Base-by-base conservation (phyloP, 1,140 invertebrate species). In the Tribolium castaneum region DNA sequence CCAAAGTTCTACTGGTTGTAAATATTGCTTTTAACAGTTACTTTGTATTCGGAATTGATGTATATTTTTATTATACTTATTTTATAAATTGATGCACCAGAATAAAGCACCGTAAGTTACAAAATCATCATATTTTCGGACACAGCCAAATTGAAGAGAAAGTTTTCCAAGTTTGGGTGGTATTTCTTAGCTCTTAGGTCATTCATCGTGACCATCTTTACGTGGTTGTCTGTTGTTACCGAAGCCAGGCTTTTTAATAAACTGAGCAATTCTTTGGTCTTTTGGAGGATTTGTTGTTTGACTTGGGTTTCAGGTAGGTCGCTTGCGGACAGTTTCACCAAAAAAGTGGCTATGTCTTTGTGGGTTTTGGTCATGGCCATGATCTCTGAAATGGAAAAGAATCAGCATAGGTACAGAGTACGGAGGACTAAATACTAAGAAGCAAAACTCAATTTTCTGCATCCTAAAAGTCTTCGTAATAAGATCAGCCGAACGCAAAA, bases 1-100 rank as follows among this genome's bases (percentile, higher is more conserved):
- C 90, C 90, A 54, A 90, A 90, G 70, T 89, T 93, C 80, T 92
- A 93, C 85, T 93, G 92, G 92, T 85, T 89, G 71, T 90, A 88
- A 88, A 72, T 70, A 50, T 70, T 70, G 45, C 14, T 30, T 30
- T 30, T 30, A 30, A 30, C 25, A 30, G 25, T 30, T 30, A 30
- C 6, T 30, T 30, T 30, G 25, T 59, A 59, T 34, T 56, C 7
- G 10, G 25, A 14, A 7, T 76, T 75, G 3, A 51, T 75, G 19
- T 54, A 45, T 45, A 45, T 30, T 35, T 75, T 66, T 70, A 30
- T 30, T 13, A 12, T 76, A 19, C 16, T 76, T 52, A n/a, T 45
- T 50, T 14, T 10, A 35, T 35, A 39, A 34, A 70, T 39, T 14
- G 34, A 39, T 39, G 34, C 10, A 70, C 35, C 52, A 14, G 13